Conservation (phyloP, 2,113 vertebrate genomes). For the Hucho hucho region DNA sequence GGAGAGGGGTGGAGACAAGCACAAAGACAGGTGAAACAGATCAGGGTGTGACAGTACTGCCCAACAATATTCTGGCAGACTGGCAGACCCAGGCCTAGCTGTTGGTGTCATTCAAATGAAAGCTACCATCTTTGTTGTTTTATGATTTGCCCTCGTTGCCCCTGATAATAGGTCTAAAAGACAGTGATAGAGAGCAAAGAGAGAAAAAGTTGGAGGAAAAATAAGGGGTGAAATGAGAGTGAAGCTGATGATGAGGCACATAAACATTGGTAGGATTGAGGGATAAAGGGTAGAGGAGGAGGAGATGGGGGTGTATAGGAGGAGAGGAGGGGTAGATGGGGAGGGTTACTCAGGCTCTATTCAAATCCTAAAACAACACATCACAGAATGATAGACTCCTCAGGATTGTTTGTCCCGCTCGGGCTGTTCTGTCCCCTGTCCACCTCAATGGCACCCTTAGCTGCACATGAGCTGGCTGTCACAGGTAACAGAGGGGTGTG, state of each 20-base stretch:
- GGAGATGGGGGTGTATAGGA: too few relatives aligned
- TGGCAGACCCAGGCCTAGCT: too few relatives aligned
- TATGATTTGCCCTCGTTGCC: too few relatives aligned
- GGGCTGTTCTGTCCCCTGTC: constrained; percentile 80
- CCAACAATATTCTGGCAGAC: too few relatives aligned
- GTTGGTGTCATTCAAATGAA: too few relatives aligned
- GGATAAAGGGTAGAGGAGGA: constrained; percentile 35
- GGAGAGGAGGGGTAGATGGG: constrained; percentile 58
- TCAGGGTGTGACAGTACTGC: too few relatives aligned
- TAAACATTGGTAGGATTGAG: constrained; percentile 13
- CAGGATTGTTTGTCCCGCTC: constrained; percentile 87
- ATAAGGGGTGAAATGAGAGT: constrained; percentile 65
- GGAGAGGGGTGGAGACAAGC: too few relatives aligned
- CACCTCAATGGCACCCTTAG: constrained; percentile 91
- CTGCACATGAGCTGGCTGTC: constrained; percentile 83
- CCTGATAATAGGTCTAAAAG: too few relatives aligned
- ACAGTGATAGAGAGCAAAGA: neutral
- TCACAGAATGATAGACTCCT: constrained; percentile 99
- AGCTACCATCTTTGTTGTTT: too few relatives aligned
- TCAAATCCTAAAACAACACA: constrained; percentile 94
- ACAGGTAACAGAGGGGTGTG: constrained; percentile 52
- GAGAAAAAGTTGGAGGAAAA: constrained; percentile 73
- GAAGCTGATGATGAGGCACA: constrained; percentile 77
- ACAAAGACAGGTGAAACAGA: too few relatives aligned
- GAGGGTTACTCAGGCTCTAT: constrained; percentile 77